Conservation (phyloP, 2,113 vertebrate species). For the Carollia perspicillata region DNA sequence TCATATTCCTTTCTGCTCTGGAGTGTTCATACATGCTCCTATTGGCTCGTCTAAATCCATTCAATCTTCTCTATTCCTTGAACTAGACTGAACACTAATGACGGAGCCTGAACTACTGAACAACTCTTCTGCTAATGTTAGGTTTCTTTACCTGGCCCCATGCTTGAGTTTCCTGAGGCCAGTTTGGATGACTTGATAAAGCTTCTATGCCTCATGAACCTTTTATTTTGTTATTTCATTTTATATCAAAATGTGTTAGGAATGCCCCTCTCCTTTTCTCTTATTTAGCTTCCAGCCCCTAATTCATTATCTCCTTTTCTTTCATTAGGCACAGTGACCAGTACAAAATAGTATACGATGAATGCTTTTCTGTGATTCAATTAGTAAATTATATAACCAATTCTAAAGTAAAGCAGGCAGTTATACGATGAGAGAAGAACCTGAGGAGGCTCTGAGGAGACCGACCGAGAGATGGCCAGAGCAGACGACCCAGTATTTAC, state of each 20-base stretch:
- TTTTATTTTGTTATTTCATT: constrained; percentile 9
- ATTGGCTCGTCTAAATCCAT: background rate
- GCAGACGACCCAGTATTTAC: background rate
- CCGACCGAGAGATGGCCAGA: background rate
- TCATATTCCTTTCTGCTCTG: background rate
- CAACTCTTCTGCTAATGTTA: background rate
- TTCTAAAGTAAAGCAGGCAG: background rate
- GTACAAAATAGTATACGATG: background rate
- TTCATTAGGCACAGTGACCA: background rate
- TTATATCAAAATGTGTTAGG: background rate
- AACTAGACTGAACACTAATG: background rate
- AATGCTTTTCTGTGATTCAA: background rate
- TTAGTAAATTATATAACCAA: background rate
- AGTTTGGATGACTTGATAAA: background rate
- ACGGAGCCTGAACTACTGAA: background rate
- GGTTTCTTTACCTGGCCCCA: background rate
- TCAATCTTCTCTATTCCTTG: background rate
- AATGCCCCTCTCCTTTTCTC: background rate
- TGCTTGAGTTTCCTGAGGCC: background rate
- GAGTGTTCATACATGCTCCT: background rate
- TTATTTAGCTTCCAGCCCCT: background rate
- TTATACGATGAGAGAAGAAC: background rate
- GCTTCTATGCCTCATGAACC: background rate
- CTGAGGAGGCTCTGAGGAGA: background rate
- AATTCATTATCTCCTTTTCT: background rate